Base-by-base conservation (phyloP, 2,888 invertebrate genomes). In the Pherbina coryleti region DNA sequence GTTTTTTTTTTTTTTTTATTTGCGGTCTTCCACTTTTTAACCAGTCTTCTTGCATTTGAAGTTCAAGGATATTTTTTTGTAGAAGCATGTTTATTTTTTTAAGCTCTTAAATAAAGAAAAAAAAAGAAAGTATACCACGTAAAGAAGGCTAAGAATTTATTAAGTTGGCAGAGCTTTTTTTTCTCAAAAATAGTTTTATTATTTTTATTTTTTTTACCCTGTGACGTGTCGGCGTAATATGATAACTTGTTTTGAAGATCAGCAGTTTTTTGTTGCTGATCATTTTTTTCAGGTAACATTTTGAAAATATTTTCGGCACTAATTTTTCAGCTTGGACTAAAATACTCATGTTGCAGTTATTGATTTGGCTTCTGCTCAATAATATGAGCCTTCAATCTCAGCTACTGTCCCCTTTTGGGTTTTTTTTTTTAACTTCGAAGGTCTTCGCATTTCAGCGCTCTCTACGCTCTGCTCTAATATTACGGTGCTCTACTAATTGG, bases 341-440 rank as follows among this genome's bases (percentile, higher is more conserved):
- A 79, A 82, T 80, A 76, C 81, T 75, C 78, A 79, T 79, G 78
- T 81, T 82, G 81, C 80, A 79, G 79, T 82, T 84, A 84, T 84
- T 85, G 83, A 85, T 83, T 86, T 83, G 84, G 84, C 86, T 87
- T 85, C 85, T 84, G 86, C 84, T 81, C 73, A 75, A 71, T 80
- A 80, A 76, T 76, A 51, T 49, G 51, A 69, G 51, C 51, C 51
- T 17, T 28, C 28, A 69, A 25, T 51, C 49, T 14, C 2, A 19
- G 57, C 31, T 37, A 37, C 37, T 37, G 37, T 37, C 37, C 37
- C 64, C 31, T 31, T 31, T 31, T 31, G 3, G 3, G 3, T 31
- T 31, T 31, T 31, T 31, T 31, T 31, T 31, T 31, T 31, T 31
- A 31, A 31, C 8, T 34, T 37, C 67, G 37, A 67, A 37, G n/a